phyloP scores from a whole-genome alignment of 2,888 invertebrate species.

The Parapristionchus giblindavisi region DNA sequence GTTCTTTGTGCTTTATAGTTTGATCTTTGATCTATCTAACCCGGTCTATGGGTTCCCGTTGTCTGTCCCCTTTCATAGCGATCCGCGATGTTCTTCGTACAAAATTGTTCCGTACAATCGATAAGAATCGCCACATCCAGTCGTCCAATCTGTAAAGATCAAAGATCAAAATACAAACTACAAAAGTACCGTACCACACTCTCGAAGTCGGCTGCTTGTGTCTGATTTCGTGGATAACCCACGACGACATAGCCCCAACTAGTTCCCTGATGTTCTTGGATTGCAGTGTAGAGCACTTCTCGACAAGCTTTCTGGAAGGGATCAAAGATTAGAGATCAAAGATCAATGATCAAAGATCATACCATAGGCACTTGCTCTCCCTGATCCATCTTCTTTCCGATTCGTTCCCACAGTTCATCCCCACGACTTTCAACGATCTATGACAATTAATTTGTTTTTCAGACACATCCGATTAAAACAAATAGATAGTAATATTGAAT shows the following conservation, averaged over 20 bases:
- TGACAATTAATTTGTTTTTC: too few relatives aligned
- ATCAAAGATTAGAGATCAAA: not conserved
- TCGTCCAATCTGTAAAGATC: constrained; percentile 56
- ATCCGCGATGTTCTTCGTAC: constrained; percentile 59
- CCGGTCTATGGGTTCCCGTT: constrained; percentile 37
- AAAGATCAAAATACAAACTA: not conserved
- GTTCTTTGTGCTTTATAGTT: not conserved
- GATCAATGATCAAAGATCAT: not conserved
- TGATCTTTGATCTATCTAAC: constrained; percentile 29
- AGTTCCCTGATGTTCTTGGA: constrained; percentile 62
- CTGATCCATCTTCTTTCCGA: constrained; percentile 66
- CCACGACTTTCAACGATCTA: constrained; percentile 65
- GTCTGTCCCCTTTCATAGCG: constrained; percentile 42
- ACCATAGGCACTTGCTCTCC: constrained; percentile 68
- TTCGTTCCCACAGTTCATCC: constrained; percentile 65
- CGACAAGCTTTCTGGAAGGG: constrained; percentile 70
- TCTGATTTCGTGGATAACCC: constrained; percentile 71
- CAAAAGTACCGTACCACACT: constrained; percentile 45
- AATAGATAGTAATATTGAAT: too few relatives aligned
- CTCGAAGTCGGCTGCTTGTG: constrained; percentile 70
- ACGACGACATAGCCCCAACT: constrained; percentile 72
- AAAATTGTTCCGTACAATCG: constrained; percentile 85
- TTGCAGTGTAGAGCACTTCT: constrained; percentile 67
- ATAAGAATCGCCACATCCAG: constrained; percentile 83
- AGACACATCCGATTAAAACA: too few relatives aligned